Base-by-base conservation (phyloP, 2,797 vertebrate species). In the Ctenochaetus hawaiiensis region DNA sequence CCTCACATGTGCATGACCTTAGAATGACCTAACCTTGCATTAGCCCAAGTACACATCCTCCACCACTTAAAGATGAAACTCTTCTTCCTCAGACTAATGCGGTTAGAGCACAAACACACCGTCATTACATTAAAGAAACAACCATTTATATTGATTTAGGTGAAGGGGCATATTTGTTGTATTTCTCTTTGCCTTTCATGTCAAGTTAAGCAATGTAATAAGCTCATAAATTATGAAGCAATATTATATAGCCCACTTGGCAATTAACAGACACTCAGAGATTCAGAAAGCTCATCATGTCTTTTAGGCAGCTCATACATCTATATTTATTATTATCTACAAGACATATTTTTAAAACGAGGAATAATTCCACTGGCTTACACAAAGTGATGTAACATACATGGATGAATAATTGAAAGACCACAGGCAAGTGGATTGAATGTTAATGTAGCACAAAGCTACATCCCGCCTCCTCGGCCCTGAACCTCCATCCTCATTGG, bases 361-460 rank as follows among this genome's bases (percentile, higher is more conserved):
- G 78, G 70, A 66, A 62, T 47, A 76, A 76, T 72, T 87, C 71
- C 65, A 53, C 82, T 83, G 88, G 72, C 91, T 90, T 85, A 82
- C 81, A 86, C 78, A 89, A 83, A 84, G 88, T 89, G 67, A 93
- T 90, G 82, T 86, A 92, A 93, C 87, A 77, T 85, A 78, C 83
- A 89, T 82, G 88, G 85, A 90, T 93, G 92, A 94, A 93, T 94
- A 92, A 94, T 93, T 93, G 85, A 94, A 90, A 66, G 85, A 88
- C 91, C 90, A 90, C 81, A 83, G 92, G 92, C 90, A 83, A 91
- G 80, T 80, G 89, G 82, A 86, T 82, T 90, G 89, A 91, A 91
- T 91, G 92, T 88, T 90, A 91, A 92, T 88, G 82, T 85, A 67
- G 74, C 86, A 91, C 83, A 76, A 47, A 64, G 77, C 65, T 66